Percentiles rank a stretch among this genome's conserved stretches.
Conservation (phyloP, 2,113 vertebrate species). For the Heteronetta atricapilla region DNA sequence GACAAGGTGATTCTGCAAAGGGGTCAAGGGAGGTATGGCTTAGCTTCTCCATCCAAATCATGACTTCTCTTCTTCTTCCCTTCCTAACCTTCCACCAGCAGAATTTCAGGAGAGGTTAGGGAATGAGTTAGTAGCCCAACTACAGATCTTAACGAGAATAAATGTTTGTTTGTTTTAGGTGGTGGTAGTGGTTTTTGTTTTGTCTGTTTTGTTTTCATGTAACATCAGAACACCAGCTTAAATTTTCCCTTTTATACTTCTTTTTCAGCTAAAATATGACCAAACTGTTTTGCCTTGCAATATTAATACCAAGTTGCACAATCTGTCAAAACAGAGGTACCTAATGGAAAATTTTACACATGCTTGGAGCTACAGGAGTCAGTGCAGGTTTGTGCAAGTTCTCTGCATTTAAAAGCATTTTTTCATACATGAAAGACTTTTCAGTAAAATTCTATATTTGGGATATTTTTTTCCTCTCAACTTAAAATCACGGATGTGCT, state of each 20-base stretch:
- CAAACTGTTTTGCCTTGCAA: background rate
- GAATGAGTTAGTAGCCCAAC: background rate
- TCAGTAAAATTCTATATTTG: background rate
- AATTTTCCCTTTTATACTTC: background rate
- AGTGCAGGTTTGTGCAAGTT: background rate
- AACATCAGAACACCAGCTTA: background rate
- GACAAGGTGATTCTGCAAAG: background rate
- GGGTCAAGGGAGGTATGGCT: rapidly evolving
- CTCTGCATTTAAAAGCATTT: background rate
- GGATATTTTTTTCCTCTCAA: background rate
- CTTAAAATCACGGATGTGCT: background rate
- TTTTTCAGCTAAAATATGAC: background rate
- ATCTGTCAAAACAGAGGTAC: background rate
- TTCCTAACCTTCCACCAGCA: background rate
- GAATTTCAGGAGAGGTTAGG: background rate
- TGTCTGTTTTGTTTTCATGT: background rate
- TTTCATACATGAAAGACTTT: background rate
- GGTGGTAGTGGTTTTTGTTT: background rate
- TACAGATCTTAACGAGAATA: background rate
- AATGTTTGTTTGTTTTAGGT: background rate
- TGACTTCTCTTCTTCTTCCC: background rate
- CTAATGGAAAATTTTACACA: background rate
- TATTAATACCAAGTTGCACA: background rate
- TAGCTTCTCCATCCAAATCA: background rate
- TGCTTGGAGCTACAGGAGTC: background rate